A percentile compares a stretch with the other conserved stretches of the same genome.
phyloP scores from a whole-genome alignment of 35 echinoderm and acorn worm species.

The Apostichopus japonicus region DNA sequence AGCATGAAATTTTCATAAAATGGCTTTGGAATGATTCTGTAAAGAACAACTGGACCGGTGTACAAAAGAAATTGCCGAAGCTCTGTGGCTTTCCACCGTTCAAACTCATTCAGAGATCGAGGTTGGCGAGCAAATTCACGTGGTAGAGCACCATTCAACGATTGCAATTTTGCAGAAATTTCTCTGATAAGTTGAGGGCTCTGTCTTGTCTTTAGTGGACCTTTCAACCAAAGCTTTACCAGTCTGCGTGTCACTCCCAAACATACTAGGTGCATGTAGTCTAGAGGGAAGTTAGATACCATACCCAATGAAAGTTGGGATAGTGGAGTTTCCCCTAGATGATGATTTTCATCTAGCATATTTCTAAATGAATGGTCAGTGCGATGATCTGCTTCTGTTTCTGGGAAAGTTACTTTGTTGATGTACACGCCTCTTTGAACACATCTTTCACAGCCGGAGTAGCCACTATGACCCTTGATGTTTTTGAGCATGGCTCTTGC shows the following conservation, averaged over 20 bases:
- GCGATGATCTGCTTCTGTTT: neutral
- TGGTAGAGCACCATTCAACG: too few species aligned
- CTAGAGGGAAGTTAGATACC: slow-evolving; percentile 61
- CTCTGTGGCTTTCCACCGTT: slow-evolving; percentile 44
- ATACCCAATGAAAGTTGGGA: slow-evolving; percentile 28
- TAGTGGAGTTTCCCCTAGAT: slow-evolving; percentile 42
- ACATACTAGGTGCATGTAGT: slow-evolving; percentile 66
- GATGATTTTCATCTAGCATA: slow-evolving; percentile 23
- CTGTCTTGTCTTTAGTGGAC: too few species aligned
- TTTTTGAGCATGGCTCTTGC: slow-evolving; percentile 48
- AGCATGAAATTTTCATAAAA: slow-evolving; percentile 79
- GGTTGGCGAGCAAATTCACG: slow-evolving; percentile 10
- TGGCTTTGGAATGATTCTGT: slow-evolving; percentile 22
- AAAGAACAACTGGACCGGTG: slow-evolving; percentile 38
- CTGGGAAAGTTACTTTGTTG: slow-evolving; percentile 6
- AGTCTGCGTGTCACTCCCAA: slow-evolving; percentile 28
- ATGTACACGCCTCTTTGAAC: neutral
- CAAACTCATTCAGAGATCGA: neutral
- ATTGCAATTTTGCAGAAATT: too few species aligned
- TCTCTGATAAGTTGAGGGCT: neutral
- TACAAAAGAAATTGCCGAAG: slow-evolving; percentile 26
- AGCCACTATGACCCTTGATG: slow-evolving; percentile 28
- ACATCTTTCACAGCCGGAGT: slow-evolving; percentile 44
- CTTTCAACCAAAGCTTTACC: slow-evolving; percentile 15
- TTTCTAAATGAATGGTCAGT: neutral